Percentiles rank a stretch among this genome's conserved stretches.
phyloP scores from a whole-genome alignment of 2,888 invertebrate genomes.

The Thysanoteuthis rhombus region DNA sequence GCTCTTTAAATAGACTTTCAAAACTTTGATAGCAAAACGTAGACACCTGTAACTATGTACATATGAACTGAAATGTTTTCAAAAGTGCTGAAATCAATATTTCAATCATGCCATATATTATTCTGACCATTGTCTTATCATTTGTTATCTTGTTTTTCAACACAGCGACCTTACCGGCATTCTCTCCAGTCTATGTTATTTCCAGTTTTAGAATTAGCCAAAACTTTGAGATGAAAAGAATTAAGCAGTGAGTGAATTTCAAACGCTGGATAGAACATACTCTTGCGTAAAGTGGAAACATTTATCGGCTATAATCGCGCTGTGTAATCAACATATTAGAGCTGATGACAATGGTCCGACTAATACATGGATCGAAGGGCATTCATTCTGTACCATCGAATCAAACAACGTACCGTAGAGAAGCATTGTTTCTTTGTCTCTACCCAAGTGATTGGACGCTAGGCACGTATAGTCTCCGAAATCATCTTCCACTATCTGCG shows the following conservation, averaged over 20 bases:
- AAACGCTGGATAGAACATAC: neutral
- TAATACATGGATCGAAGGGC: neutral
- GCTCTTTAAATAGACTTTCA: neutral
- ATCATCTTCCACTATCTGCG: constrained; percentile 21
- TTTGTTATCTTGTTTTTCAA: too few relatives aligned
- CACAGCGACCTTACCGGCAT: too few relatives aligned
- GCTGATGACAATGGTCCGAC: neutral
- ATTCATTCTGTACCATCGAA: neutral
- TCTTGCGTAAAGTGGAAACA: neutral
- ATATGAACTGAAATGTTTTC: too few relatives aligned
- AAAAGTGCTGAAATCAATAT: too few relatives aligned
- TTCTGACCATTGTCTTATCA: too few relatives aligned
- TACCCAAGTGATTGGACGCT: constrained; percentile 33
- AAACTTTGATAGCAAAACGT: too few relatives aligned
- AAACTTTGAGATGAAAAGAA: too few relatives aligned
- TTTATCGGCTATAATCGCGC: neutral
- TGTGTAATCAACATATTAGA: neutral
- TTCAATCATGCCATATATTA: too few relatives aligned
- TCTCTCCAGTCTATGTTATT: too few relatives aligned
- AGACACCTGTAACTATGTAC: too few relatives aligned
- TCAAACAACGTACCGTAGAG: constrained; percentile 31
- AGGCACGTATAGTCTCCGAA: constrained; percentile 35
- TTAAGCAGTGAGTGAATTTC: too few relatives aligned
- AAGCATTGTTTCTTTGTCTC: constrained; percentile 31
- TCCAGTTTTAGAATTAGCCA: too few relatives aligned